Evolutionary conservation across 1,140 invertebrate species (phyloP), one percentile per base, ranked within the genome.

Genomic region (Zaprionus gabonicus): DNA sequence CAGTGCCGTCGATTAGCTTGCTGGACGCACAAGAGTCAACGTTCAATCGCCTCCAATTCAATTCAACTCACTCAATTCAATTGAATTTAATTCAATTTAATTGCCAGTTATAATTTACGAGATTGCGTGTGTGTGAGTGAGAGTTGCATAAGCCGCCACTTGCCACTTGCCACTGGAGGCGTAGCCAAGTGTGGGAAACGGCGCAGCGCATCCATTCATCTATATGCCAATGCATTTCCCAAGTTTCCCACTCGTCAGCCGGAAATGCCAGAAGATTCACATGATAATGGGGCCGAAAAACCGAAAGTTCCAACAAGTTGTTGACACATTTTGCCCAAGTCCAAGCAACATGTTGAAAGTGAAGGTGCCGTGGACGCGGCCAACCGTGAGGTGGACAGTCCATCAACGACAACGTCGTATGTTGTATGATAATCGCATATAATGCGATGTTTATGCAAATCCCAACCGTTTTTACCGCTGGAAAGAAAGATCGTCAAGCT

Each of bases 381-480:
- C 72, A 63, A 41, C 60, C 67, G 34, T 65, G 41, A 59, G 62
- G 51, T 60, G 62, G 31, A 46, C 62, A 53, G 64, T 55, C 62
- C 64, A 20, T 34, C 25, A 49, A 46, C 56, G 70, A 64, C 12
- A 64, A 55, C 51, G n/a, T 12, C 20, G 20, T 56, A 25, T 56
- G 67, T 72, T 81, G 74, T 51, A 53, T 82, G 66, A 79, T 76
- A 86, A 82, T 87, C 72, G 63, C 76, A 82, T 59, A 82, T 86
- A 80, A 82, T 87, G 64, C 71, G 63, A 36, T 74, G 51, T 82
- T 86, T 86, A 86, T 86, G 83, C 80, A 82, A 86, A 86, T 86
- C 59, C 25, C 27, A 27, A 64, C 64, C 51, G 25, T 68, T 64
- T 82, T 79, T 82, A 71, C 63, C 36, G 60, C n/a, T 38, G 20